Evolutionary conservation across 2,888 invertebrate genomes (phyloP).

Genomic region (Scaptomyza caliginosa): DNA sequence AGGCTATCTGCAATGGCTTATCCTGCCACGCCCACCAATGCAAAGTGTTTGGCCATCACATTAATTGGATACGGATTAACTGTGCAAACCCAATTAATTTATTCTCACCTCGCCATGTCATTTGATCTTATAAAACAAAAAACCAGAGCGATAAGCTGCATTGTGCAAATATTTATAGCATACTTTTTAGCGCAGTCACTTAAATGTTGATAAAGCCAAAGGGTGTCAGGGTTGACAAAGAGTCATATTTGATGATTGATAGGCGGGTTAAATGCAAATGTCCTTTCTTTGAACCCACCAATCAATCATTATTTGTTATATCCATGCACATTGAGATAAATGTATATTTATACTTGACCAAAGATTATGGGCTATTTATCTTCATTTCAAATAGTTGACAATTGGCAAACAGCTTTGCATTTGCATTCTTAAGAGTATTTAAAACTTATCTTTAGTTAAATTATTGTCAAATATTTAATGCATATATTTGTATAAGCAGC

Average conservation of each 20-base stretch:
- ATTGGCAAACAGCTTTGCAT: not conserved
- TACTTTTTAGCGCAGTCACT: constrained; percentile 12
- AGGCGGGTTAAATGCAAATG: not conserved
- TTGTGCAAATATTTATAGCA: not conserved
- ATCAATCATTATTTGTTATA: not conserved
- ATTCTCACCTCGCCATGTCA: constrained; percentile 13
- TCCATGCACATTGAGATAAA: not conserved
- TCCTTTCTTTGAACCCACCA: too few species aligned
- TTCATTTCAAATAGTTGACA: not conserved
- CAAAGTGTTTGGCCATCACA: constrained; percentile 2
- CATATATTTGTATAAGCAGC: too few species aligned
- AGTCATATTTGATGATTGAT: not conserved
- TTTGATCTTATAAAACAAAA: constrained; percentile 2
- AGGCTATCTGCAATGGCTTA: constrained; percentile 6
- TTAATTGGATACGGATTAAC: constrained; percentile 30
- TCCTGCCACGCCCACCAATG: constrained; percentile 19
- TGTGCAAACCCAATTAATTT: constrained; percentile 34
- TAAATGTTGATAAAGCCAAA: not conserved
- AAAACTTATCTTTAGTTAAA: not conserved
- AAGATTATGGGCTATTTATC: not conserved
- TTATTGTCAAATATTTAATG: too few species aligned
- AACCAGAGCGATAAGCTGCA: not conserved
- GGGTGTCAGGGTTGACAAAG: not conserved
- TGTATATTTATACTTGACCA: too few species aligned
- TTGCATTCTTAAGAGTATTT: not conserved